These are phyloP conservation scores for Lipotes vexillifer DNA, from an alignment of 2,113 vertebrate species.

Conservation along the genomic window DNA sequence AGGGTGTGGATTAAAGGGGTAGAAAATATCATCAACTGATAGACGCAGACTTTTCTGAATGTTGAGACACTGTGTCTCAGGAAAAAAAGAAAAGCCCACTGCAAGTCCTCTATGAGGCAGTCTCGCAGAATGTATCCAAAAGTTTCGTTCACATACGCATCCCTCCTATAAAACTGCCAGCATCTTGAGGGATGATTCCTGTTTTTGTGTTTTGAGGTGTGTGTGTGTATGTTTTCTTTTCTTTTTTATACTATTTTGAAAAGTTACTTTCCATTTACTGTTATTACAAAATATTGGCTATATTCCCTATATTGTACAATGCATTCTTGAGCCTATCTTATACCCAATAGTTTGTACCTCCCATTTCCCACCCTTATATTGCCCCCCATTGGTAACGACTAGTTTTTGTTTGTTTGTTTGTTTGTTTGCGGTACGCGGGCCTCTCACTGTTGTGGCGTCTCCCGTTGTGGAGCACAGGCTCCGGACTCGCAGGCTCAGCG, in stretches of 20 bases:
- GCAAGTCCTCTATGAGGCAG: neutral
- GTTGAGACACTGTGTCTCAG: neutral
- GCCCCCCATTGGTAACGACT: no score
- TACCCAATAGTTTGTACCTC: no score
- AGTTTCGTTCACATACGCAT: neutral
- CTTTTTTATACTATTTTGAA: no score
- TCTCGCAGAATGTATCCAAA: neutral
- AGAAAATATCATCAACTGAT: neutral
- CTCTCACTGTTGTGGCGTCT: fast-evolving
- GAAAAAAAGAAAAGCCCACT: neutral
- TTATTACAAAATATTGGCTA: no score
- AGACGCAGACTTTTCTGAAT: neutral
- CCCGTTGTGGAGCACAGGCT: no score
- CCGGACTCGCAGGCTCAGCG: no score
- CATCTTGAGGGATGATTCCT: neutral
- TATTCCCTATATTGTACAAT: no score
- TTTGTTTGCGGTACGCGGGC: no score
- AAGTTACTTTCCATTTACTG: no score
- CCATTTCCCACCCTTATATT: no score
- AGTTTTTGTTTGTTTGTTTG: no score
- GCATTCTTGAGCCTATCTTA: no score
- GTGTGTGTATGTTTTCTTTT: neutral
- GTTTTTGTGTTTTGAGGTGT: neutral
- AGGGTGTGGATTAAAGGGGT: neutral
- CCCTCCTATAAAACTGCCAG: neutral